Evolutionary conservation across 2,888 invertebrate species (phyloP), one percentile per base, ranked within the genome.

Genomic region (Troides helena): DNA sequence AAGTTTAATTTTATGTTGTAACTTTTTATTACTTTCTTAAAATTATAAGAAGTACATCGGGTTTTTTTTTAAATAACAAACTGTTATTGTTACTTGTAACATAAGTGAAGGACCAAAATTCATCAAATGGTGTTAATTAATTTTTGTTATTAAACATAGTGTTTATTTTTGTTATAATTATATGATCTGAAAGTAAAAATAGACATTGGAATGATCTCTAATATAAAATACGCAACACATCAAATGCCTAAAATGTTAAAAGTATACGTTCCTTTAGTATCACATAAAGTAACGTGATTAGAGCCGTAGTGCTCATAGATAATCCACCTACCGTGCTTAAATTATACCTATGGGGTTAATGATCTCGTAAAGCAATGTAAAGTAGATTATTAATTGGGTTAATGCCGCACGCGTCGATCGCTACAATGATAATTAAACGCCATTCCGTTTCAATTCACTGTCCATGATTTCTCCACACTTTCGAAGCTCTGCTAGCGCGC

Each of bases 341-440:
- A 70, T 74, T 68, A 70, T 74, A 63, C 70, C 71, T 61, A 72
- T 65, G 65, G 71, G 56, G 68, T 61, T 70, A 77, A 74, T 74
- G 75, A 78, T 75, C 79, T 73, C 79, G 80, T 84, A 81, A 80
- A 83, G 80, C 77, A 81, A 83, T 82, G 78, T 78, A 79, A 83
- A 79, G 82, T 79, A 79, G 75, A 73, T 76, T 70, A 72, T 76
- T 78, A 87, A 87, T 85, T 84, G 86, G 88, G 86, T 86, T 86
- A 88, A 87, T 80, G 73, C 73, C 67, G 72, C 74, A 71, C 73
- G 71, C 72, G 71, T 75, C 76, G 77, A 78, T 81, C 77, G 73
- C 74, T 77, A 75, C 75, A 64, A 70, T 78, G 80, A 76, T 81
- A 82, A 82, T 81, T 79, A 78, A 80, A 78, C 73, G 74, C 72